phyloP scores from a whole-genome alignment of 2,113 vertebrate species.

The Nyctereutes procyonoides region DNA sequence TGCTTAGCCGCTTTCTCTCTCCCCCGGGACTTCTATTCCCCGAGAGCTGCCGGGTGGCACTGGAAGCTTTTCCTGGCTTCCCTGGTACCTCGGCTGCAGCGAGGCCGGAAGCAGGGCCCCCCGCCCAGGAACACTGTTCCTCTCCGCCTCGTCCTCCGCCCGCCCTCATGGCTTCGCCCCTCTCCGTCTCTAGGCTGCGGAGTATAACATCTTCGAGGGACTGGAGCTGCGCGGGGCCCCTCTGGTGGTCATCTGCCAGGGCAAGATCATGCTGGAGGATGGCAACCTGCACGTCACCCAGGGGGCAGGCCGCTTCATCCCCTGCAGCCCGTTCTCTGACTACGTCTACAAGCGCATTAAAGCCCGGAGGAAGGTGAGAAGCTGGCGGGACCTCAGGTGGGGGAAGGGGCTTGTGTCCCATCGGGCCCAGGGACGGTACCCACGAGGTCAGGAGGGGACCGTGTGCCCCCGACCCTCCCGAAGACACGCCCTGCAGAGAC shows the following conservation, averaged over 20 bases:
- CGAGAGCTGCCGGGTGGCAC: neutral
- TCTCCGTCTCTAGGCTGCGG: slow-evolving; percentile 89
- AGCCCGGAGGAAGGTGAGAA: slow-evolving; percentile 96
- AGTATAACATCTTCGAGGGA: slow-evolving; percentile 98
- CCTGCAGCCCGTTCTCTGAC: slow-evolving; percentile 94
- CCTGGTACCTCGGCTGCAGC: neutral
- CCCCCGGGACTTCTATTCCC: neutral
- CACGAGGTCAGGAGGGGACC: accelerated
- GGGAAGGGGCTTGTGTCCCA: accelerated
- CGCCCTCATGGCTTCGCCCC: neutral
- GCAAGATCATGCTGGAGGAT: slow-evolving; percentile 97
- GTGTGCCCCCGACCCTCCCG: neutral
- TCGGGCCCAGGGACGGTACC: neutral
- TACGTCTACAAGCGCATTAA: slow-evolving; percentile 98
- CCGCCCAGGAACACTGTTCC: neutral
- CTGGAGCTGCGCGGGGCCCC: slow-evolving; percentile 97
- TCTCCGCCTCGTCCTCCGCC: accelerated
- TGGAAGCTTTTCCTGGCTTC: neutral
- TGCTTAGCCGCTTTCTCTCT: neutral
- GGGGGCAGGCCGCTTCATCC: slow-evolving; percentile 95
- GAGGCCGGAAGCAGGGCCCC: neutral
- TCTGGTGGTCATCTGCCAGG: slow-evolving; percentile 95
- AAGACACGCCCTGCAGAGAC: accelerated
- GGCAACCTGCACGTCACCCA: slow-evolving; percentile 93
- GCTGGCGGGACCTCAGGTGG: accelerated